phyloP scores from a whole-genome alignment of 2,113 vertebrate genomes.

The Pelecanoides urinatrix region DNA sequence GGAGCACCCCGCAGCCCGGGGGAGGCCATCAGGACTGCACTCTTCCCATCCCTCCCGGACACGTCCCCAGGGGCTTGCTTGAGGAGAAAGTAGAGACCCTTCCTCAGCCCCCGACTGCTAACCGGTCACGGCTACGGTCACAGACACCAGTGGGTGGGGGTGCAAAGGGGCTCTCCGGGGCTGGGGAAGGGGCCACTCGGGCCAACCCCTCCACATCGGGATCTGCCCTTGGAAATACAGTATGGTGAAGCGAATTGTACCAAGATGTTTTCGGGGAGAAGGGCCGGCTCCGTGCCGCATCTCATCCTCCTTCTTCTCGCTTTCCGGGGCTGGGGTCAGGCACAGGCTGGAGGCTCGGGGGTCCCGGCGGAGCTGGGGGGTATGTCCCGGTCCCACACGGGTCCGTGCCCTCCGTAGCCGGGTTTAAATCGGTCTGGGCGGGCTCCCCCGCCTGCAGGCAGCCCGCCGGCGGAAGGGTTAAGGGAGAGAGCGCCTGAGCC shows the following conservation, averaged over 20 bases:
- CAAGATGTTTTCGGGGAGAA: neutral
- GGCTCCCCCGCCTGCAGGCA: neutral
- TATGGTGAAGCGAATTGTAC: neutral
- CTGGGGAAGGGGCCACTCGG: neutral
- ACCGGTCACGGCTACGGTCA: neutral
- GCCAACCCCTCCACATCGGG: neutral
- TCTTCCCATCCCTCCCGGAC: neutral
- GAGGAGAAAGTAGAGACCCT: neutral
- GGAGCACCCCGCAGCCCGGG: neutral
- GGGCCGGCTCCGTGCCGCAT: neutral
- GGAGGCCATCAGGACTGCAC: no score
- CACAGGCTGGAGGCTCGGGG: neutral
- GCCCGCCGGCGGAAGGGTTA: neutral
- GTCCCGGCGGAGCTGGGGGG: fast-evolving
- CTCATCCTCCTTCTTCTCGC: neutral
- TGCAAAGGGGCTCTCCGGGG: fast-evolving
- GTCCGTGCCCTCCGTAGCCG: neutral
- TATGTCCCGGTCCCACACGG: neutral
- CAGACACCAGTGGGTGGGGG: neutral
- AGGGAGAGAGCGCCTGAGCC: neutral
- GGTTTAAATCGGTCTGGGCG: neutral
- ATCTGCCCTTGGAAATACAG: neutral
- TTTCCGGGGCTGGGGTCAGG: neutral
- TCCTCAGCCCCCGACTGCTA: neutral
- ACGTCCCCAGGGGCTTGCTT: no score